Conservation (phyloP, 2,113 vertebrate species). For the Elaphurus davidianus region DNA sequence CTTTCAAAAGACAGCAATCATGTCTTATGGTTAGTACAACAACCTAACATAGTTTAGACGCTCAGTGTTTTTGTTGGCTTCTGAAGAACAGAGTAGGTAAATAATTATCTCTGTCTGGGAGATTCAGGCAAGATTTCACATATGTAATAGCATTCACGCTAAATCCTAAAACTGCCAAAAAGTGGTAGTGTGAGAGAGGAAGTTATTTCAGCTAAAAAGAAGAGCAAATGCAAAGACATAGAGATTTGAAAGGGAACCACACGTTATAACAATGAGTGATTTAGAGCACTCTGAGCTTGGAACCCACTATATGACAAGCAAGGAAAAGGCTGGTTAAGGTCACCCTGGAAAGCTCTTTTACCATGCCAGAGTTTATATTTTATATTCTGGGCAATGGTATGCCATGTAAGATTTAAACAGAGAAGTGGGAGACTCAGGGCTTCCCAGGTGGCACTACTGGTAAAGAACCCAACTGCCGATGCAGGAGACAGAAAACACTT, state of each 20-base stretch:
- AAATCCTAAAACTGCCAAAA: not conserved
- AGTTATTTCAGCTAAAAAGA: not conserved
- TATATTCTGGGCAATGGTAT: not conserved
- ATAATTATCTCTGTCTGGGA: not conserved
- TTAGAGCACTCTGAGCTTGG: not conserved
- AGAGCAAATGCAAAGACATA: not conserved
- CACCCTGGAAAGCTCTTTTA: not conserved
- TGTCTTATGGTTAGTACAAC: not conserved
- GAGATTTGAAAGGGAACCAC: not conserved
- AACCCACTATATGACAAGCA: not conserved
- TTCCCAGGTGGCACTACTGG: not conserved
- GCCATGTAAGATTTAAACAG: not conserved
- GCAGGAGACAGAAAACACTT: not conserved
- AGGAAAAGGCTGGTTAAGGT: not conserved
- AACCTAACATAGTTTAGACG: not conserved
- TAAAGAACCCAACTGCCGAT: not conserved
- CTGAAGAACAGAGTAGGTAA: not conserved
- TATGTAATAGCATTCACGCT: not conserved
- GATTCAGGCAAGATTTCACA: not conserved
- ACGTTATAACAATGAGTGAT: not conserved
- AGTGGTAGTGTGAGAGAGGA: not conserved
- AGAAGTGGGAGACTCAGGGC: not conserved
- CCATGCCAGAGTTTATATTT: not conserved
- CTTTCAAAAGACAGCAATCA: not conserved
- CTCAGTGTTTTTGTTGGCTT: not conserved